Evolutionary conservation across 2,797 vertebrate species (phyloP).

Genomic region (Sarcoramphus papa): DNA sequence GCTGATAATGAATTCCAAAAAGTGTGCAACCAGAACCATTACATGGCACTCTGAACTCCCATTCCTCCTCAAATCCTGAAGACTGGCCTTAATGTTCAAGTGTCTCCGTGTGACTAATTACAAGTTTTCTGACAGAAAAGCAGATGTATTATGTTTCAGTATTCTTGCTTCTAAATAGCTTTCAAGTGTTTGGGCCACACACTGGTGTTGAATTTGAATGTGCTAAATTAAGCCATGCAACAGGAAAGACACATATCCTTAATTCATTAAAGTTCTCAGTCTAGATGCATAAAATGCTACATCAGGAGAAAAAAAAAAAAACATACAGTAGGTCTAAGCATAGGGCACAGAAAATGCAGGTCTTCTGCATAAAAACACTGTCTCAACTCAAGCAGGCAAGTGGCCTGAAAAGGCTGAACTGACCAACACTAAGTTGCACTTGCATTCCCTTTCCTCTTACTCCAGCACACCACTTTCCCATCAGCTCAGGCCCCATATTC

Average conservation of each 20-base stretch:
- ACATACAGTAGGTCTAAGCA: background rate
- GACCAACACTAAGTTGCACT: background rate
- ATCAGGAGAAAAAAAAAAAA: background rate
- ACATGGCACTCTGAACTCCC: background rate
- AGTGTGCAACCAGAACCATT: background rate
- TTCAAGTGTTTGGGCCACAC: background rate
- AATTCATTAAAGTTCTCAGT: background rate
- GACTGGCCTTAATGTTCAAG: background rate
- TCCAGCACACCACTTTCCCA: background rate
- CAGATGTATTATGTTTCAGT: background rate
- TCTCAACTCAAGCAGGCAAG: background rate
- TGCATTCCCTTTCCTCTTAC: background rate
- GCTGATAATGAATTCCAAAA: background rate
- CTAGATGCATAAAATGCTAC: background rate
- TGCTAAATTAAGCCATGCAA: background rate
- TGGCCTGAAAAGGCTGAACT: background rate
- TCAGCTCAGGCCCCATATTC: background rate
- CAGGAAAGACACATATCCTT: background rate
- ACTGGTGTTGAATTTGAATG: background rate
- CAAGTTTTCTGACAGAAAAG: background rate
- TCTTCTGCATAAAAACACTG: background rate
- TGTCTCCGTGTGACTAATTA: background rate
- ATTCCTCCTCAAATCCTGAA: background rate
- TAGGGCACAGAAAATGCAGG: background rate
- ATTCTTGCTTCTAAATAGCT: background rate